A percentile compares a stretch with the other conserved stretches of the same genome.
Conservation (phyloP, 2,888 invertebrate species). For the Ischnura elegans region DNA sequence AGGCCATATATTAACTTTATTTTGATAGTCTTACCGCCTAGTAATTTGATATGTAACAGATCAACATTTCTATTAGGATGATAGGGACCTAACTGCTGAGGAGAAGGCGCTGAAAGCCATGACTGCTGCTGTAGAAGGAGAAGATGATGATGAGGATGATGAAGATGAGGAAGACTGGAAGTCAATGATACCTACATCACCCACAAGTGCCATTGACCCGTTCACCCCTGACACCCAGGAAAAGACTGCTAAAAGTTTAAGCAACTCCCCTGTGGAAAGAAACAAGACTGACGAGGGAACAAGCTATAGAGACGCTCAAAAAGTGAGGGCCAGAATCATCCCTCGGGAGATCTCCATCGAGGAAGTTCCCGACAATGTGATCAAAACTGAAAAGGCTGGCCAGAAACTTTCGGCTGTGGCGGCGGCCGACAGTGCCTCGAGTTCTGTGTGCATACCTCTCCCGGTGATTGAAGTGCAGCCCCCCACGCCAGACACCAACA, state of each 20-base stretch:
- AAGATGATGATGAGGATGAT: constrained; percentile 45
- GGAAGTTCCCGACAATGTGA: constrained; percentile 53
- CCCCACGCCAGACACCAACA: constrained; percentile 45
- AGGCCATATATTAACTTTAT: too few relatives aligned
- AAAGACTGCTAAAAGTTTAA: constrained; percentile 6
- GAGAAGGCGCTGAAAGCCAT: constrained; percentile 51
- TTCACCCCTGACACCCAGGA: constrained; percentile 16
- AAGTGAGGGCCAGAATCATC: constrained; percentile 41
- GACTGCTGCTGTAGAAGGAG: constrained; percentile 61
- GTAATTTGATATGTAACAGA: neutral
- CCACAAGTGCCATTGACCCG: constrained; percentile 27
- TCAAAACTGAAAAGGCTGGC: neutral
- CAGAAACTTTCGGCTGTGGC: neutral
- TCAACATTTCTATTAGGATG: neutral
- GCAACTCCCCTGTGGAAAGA: constrained; percentile 36
- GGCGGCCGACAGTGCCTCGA: neutral
- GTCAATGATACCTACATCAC: constrained; percentile 38
- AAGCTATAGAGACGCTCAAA: constrained; percentile 25
- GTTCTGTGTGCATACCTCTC: constrained; percentile 28
- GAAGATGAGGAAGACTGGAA: constrained; percentile 67
- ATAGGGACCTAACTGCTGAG: constrained; percentile 34
- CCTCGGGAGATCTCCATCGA: constrained; percentile 53
- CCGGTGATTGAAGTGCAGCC: constrained; percentile 52
- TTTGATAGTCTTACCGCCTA: too few relatives aligned
- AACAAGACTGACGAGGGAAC: constrained; percentile 59